Conservation (phyloP, 2,888 invertebrate species). For the Melangyna quadrimaculata region DNA sequence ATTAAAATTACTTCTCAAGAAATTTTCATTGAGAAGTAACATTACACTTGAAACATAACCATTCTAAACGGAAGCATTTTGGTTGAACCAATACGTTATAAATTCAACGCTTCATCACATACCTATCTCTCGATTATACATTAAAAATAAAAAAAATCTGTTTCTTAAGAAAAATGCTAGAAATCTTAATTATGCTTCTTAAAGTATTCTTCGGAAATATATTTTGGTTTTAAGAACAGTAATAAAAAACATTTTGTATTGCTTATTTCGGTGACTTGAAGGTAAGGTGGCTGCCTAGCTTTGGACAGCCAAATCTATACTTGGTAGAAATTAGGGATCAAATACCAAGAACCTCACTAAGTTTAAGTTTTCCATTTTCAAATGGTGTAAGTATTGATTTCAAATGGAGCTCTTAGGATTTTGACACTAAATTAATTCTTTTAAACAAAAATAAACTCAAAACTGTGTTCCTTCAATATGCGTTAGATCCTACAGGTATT, state of each 20-base stretch:
- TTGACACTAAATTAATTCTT: no score
- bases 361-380: no score
- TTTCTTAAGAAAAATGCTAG: not conserved
- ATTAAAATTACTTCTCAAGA: conserved; percentile 80
- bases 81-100: conserved; percentile 14
- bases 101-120: conserved; percentile 27
- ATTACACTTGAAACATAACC: not conserved
- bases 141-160: conserved; percentile 8
- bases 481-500: no score
- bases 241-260: not conserved
- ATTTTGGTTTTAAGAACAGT: conserved; percentile 17
- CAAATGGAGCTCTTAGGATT: no score
- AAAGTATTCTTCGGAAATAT: not conserved
- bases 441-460: no score
- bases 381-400: no score
- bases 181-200: not conserved
- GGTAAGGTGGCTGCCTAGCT: not conserved
- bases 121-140: conserved; percentile 14
- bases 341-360: no score
- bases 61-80: conserved; percentile 57
- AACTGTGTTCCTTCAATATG: no score
- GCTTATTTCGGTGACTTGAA: not conserved
- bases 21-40: not conserved
- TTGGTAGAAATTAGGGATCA: no score
- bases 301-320: no score